Evolutionary conservation across 2,113 vertebrate genomes (phyloP).

Genomic region (Spea bombifrons): DNA sequence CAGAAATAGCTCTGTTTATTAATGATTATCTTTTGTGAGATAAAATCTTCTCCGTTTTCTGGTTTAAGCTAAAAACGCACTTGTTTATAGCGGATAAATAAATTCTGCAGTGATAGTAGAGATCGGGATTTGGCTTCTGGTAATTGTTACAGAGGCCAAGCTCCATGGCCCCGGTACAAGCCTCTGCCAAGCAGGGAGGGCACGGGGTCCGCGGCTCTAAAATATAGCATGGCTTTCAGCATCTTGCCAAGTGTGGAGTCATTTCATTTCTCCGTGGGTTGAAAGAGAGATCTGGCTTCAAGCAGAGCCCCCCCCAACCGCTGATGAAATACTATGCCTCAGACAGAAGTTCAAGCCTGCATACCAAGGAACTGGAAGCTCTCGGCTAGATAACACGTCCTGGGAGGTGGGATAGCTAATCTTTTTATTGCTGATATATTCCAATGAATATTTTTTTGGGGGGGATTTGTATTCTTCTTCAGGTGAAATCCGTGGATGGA

Average conservation of each 20-base stretch:
- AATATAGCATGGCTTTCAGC: neutral
- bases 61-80: too few species aligned
- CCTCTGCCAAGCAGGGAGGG: neutral
- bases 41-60: too few species aligned
- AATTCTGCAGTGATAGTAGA: neutral
- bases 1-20: too few species aligned
- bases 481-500: too few species aligned
- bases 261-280: neutral
- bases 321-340: neutral
- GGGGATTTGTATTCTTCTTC: too few species aligned
- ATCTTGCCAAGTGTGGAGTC: neutral
- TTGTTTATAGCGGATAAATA: too few species aligned
- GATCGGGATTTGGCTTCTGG: neutral
- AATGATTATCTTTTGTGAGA: too few species aligned
- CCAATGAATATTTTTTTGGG: too few species aligned
- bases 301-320: neutral
- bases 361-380: neutral
- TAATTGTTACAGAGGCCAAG: neutral
- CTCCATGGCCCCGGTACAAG: neutral
- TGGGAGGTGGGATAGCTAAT: neutral
- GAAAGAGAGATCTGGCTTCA: conserved; percentile 7
- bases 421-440: too few species aligned
- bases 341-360: neutral
- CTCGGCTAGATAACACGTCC: neutral
- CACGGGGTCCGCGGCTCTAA: neutral